Conservation (phyloP, 2,888 invertebrate genomes). For the Monoplex corrugatus region DNA sequence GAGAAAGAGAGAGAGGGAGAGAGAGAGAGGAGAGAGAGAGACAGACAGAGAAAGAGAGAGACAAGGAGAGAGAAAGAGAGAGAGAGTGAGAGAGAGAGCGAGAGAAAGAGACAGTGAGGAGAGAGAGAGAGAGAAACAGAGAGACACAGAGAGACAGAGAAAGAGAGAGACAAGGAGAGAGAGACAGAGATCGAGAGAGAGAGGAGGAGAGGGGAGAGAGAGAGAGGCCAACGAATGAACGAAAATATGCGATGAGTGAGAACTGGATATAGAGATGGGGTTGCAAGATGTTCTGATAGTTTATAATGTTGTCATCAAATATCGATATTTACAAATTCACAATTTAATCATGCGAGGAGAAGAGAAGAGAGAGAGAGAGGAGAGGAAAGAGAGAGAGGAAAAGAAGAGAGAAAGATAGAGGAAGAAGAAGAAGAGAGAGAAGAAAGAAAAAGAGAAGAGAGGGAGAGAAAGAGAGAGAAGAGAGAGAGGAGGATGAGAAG, state of each 20-base stretch:
- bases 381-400: not conserved
- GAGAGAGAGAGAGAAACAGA: not conserved
- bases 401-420: not conserved
- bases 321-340: too few species aligned
- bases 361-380: not conserved
- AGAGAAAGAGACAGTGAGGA: constrained; percentile 1
- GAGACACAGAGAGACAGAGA: not conserved
- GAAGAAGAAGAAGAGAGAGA: not conserved
- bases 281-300: too few species aligned
- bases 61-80: not conserved
- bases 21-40: not conserved
- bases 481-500: not conserved
- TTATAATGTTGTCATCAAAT: too few species aligned
- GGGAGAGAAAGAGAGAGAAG: not conserved
- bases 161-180: not conserved
- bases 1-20: not conserved
- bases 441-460: not conserved
- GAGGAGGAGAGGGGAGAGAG: not conserved
- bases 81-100: not conserved
- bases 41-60: not conserved
- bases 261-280: too few species aligned
- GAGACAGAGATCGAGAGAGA: not conserved
- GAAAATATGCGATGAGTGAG: too few species aligned
- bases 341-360: not conserved
- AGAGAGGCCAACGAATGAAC: not conserved